Evolutionary conservation across 1,140 invertebrate species (phyloP).

Genomic region (Thereuonema tuberculata): DNA sequence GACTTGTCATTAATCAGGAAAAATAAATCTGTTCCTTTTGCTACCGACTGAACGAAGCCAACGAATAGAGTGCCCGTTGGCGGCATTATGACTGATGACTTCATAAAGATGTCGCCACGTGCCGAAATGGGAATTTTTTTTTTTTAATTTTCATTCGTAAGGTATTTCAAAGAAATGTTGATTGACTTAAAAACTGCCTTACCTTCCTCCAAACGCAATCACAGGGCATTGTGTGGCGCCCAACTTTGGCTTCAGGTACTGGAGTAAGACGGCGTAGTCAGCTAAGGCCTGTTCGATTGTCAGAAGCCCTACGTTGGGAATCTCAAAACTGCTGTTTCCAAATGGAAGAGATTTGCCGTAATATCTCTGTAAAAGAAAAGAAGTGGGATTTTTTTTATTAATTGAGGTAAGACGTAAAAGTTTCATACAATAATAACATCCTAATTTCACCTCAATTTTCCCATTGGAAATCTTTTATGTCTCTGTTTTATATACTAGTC

Average conservation of each 20-base stretch:
- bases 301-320: constrained; percentile 64
- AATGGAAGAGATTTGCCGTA: constrained; percentile 85
- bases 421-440: background rate
- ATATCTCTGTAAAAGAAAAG: constrained; percentile 48
- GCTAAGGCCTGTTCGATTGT: constrained; percentile 83
- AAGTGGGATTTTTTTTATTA: background rate
- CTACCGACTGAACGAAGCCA: no score
- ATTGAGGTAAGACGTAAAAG: background rate
- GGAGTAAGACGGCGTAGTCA: constrained; percentile 75
- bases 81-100: no score
- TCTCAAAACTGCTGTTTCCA: constrained; percentile 56
- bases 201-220: constrained; percentile 63
- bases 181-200: constrained; percentile 5
- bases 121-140: no score
- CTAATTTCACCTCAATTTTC: background rate
- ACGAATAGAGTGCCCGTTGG: no score
- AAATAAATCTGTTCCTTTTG: no score
- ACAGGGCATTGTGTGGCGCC: constrained; percentile 48
- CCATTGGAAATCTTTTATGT: no score
- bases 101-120: no score
- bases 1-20: no score
- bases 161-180: no score
- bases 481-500: no score
- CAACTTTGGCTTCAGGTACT: constrained; percentile 37
- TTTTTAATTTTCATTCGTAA: no score